Percentiles rank a stretch among this genome's conserved stretches.
Evolutionary conservation across 2,888 invertebrate species (phyloP).

Genomic region (Sarcophaga subvicina): DNA sequence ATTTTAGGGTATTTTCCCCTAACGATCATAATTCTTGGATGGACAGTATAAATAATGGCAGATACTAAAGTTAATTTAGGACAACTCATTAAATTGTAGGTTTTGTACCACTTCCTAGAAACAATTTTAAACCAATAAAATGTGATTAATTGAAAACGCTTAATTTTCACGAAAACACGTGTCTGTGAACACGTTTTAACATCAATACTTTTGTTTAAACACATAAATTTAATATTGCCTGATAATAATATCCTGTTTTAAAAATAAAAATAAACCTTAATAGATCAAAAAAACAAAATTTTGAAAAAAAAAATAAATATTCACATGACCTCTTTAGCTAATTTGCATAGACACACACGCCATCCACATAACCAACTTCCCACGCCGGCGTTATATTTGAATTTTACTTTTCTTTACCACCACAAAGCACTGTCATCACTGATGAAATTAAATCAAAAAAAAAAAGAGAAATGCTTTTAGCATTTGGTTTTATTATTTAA

Average conservation of each 20-base stretch:
- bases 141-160: not conserved
- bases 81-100: too few relatives aligned
- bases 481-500: not conserved
- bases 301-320: not conserved
- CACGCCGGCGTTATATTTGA: constrained; percentile 49
- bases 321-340: constrained; percentile 69
- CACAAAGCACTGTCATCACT: constrained; percentile 37
- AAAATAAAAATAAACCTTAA: not conserved
- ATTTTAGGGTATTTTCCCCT: too few relatives aligned
- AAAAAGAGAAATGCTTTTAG: not conserved
- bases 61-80: too few relatives aligned
- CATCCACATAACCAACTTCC: constrained; percentile 41
- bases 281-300: not conserved
- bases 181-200: not conserved
- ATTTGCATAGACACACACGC: constrained; percentile 60
- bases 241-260: not conserved
- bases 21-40: too few relatives aligned
- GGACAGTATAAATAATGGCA: too few relatives aligned
- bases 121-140: not conserved
- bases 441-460: constrained; percentile 27
- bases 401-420: not conserved
- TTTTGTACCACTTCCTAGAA: not conserved
- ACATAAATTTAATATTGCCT: not conserved
- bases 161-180: not conserved
- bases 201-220: not conserved